Conservation (phyloP, 2,797 vertebrate species). For the Petrocephalus sullivani region DNA sequence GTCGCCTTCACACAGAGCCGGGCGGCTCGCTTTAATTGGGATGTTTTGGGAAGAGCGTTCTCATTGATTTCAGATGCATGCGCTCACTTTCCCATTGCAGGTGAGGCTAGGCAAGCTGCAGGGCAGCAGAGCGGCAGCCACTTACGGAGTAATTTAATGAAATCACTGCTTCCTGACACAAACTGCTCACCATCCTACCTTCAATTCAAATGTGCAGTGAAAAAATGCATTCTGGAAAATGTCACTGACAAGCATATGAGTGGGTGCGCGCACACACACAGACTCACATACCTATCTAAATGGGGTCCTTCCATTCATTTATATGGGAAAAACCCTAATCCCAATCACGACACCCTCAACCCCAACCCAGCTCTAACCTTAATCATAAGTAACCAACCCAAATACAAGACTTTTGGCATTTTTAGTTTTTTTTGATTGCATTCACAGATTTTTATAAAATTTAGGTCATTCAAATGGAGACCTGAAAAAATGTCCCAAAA, state of each 20-base stretch:
- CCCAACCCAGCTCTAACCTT: too few relatives aligned
- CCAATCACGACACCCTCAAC: too few relatives aligned
- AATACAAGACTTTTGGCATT: too few relatives aligned
- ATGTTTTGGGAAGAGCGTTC: slow-evolving; percentile 8
- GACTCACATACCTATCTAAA: background rate
- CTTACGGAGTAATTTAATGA: slow-evolving; percentile 4
- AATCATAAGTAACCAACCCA: too few relatives aligned
- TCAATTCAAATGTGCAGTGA: background rate
- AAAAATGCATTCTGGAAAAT: background rate
- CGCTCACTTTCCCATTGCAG: background rate
- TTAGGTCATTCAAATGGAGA: too few relatives aligned
- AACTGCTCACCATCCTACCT: background rate
- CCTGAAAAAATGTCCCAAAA: too few relatives aligned
- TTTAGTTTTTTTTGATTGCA: too few relatives aligned
- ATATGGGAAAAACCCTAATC: too few relatives aligned
- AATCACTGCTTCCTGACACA: slow-evolving; percentile 11
- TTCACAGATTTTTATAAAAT: too few relatives aligned
- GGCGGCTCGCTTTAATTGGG: background rate
- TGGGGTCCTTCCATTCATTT: too few relatives aligned
- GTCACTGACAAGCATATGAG: background rate
- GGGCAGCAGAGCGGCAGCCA: background rate
- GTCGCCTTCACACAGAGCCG: slow-evolving; percentile 1
- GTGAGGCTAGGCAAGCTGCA: background rate
- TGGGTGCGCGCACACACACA: background rate
- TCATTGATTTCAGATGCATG: slow-evolving; percentile 12